Evolutionary conservation across 2,888 invertebrate genomes (phyloP).

Genomic region (Crioceris asparagi): DNA sequence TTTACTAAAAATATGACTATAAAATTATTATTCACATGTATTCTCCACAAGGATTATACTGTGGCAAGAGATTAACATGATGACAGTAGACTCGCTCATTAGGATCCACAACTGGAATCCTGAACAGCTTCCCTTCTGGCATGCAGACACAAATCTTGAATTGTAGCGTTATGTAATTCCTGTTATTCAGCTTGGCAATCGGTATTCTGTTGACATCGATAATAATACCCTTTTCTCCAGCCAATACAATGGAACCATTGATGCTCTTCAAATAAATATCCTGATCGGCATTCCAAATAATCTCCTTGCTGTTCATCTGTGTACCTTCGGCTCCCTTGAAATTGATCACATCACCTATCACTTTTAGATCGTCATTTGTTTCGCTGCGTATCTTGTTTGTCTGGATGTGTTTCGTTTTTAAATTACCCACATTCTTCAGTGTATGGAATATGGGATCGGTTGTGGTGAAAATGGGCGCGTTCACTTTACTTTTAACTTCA

Average conservation of each 20-base stretch:
- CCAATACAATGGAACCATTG: conserved; percentile 63
- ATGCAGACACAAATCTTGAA: conserved; percentile 85
- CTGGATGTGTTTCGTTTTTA: conserved; percentile 55
- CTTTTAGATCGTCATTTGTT: conserved; percentile 51
- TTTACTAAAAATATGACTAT: no score
- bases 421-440: conserved; percentile 52
- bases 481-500: conserved; percentile 53
- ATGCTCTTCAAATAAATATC: conserved; percentile 65
- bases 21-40: no score
- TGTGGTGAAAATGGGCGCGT: conserved; percentile 62
- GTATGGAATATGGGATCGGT: conserved; percentile 60
- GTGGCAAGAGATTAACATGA: conserved; percentile 45
- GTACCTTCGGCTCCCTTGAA: conserved; percentile 75
- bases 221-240: conserved; percentile 58
- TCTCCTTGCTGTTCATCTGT: conserved; percentile 57
- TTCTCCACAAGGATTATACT: conserved; percentile 54
- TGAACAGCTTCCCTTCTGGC: conserved; percentile 76
- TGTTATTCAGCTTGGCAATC: conserved; percentile 43
- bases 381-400: conserved; percentile 66
- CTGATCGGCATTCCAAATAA: conserved; percentile 67
- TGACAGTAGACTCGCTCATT: conserved; percentile 47
- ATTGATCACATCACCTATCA: conserved; percentile 57
- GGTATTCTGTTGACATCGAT: conserved; percentile 64
- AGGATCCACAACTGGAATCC: conserved; percentile 58
- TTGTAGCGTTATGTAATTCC: conserved; percentile 43